Conservation (phyloP, 2,888 invertebrate genomes). For the Osedax frankpressi region DNA sequence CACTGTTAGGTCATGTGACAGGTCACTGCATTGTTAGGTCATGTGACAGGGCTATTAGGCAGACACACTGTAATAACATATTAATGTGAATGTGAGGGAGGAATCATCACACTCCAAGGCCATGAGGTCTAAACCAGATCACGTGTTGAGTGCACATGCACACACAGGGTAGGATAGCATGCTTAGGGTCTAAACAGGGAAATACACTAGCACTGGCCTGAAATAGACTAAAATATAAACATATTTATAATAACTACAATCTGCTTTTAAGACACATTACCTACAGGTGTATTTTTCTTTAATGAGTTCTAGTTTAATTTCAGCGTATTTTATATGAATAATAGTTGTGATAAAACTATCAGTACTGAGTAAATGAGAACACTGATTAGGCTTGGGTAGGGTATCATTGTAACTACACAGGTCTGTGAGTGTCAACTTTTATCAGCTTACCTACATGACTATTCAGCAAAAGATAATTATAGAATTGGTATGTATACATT, state of each 20-base stretch:
- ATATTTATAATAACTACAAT: background rate
- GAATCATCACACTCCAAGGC: background rate
- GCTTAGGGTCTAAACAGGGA: background rate
- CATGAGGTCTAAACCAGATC: background rate
- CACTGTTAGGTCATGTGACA: background rate
- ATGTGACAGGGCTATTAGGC: background rate
- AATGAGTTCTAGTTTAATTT: background rate
- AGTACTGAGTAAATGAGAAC: background rate
- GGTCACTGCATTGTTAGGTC: background rate
- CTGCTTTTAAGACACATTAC: background rate
- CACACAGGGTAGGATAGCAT: background rate
- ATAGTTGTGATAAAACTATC: background rate
- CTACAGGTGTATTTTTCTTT: background rate
- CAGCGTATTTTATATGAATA: background rate
- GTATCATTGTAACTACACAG: background rate
- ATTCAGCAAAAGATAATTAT: constrained; percentile 1
- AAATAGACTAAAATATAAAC: background rate
- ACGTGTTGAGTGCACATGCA: background rate
- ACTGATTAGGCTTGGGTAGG: background rate
- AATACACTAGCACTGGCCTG: constrained; percentile 5
- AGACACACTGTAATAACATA: constrained; percentile 8
- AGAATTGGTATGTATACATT: background rate
- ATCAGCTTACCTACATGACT: background rate
- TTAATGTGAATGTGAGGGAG: background rate
- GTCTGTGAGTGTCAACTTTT: background rate